Evolutionary conservation across 2,888 invertebrate species (phyloP).

Genomic region (Acanthosepion esculentum): DNA sequence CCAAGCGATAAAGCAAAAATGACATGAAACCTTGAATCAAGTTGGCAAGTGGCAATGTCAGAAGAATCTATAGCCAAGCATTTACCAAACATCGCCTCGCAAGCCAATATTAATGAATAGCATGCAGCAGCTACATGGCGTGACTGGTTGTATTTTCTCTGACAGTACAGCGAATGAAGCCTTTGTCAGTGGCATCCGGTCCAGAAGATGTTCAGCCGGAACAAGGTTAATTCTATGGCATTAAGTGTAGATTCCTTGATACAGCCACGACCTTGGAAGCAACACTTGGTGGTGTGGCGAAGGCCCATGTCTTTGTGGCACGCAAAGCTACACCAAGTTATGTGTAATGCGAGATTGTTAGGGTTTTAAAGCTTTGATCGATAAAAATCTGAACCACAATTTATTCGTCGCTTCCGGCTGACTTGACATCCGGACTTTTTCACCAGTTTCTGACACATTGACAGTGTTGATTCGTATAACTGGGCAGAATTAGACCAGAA

Average conservation of each 20-base stretch:
- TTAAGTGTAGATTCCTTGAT: neutral
- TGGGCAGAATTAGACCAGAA: neutral
- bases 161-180: neutral
- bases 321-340: neutral
- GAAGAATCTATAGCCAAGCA: neutral
- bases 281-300: neutral
- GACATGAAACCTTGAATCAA: neutral
- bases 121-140: neutral
- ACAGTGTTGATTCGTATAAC: neutral
- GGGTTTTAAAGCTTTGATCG: neutral
- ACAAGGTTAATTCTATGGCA: neutral
- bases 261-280: neutral
- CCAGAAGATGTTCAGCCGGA: neutral
- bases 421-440: neutral
- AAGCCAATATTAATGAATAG: neutral
- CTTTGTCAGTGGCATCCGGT: neutral
- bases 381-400: neutral
- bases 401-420: neutral
- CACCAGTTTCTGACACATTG: neutral
- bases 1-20: neutral
- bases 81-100: neutral
- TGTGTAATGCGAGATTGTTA: neutral
- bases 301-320: neutral
- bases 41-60: neutral
- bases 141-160: neutral